Percentiles rank a stretch among this genome's conserved stretches.
These are phyloP conservation scores for Euura saliciscinereae DNA, from an alignment of 1,140 invertebrate species.

Conservation along the genomic window DNA sequence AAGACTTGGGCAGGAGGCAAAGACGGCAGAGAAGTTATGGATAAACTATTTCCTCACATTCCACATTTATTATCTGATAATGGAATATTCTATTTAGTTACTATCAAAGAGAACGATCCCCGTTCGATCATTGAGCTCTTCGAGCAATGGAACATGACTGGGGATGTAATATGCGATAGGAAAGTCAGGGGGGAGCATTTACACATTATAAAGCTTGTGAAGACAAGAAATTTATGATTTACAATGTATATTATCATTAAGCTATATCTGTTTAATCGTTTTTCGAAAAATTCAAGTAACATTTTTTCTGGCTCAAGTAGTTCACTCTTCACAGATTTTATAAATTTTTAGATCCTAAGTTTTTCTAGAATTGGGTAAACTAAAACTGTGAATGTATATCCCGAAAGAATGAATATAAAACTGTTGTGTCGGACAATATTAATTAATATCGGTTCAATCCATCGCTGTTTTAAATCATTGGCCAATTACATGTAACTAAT, in stretches of 20 bases:
- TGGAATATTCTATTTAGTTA: constrained; percentile 84
- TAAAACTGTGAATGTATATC: neutral
- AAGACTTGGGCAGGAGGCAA: constrained; percentile 86
- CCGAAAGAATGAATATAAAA: neutral
- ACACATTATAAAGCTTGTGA: constrained; percentile 67
- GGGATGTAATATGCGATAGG: constrained; percentile 69
- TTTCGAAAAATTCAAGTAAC: too few relatives aligned
- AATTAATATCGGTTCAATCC: too few relatives aligned
- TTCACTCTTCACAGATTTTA: too few relatives aligned
- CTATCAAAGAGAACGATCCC: constrained; percentile 86
- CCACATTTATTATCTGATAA: constrained; percentile 69
- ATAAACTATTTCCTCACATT: constrained; percentile 74
- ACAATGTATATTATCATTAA: neutral
- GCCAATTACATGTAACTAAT: too few relatives aligned
- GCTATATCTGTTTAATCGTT: neutral
- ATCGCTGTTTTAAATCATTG: too few relatives aligned
- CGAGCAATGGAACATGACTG: constrained; percentile 63
- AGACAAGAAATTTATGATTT: constrained; percentile 16
- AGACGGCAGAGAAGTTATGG: constrained; percentile 80
- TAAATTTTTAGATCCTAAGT: neutral
- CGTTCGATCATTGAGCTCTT: constrained; percentile 73
- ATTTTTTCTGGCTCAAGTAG: too few relatives aligned
- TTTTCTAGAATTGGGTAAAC: neutral
- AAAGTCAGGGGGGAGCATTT: constrained; percentile 76
- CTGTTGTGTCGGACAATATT: neutral